Percentiles rank a stretch among this genome's conserved stretches.
phyloP scores from a whole-genome alignment of 2,888 invertebrate genomes.

The Ophraella communa region DNA sequence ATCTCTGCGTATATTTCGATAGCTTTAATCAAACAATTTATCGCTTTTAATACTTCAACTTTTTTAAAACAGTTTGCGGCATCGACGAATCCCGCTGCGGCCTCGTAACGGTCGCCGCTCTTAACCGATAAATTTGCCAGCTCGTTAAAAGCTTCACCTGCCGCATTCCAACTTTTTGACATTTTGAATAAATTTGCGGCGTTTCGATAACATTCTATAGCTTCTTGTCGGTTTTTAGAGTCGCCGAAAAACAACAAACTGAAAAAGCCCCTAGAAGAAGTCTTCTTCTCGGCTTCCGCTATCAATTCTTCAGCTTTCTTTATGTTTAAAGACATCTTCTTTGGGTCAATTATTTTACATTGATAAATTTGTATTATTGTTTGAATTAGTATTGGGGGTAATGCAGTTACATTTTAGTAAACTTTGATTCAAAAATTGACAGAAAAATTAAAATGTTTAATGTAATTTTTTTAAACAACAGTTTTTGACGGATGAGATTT shows the following conservation, averaged over 20 bases:
- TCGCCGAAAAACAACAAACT: constrained; percentile 93
- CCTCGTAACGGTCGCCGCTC: constrained; percentile 92
- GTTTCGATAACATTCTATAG: constrained; percentile 93
- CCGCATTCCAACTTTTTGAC: constrained; percentile 96
- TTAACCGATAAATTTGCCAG: constrained; percentile 89
- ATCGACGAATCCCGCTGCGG: constrained; percentile 94
- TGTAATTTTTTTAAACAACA: too few relatives aligned
- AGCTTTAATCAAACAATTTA: constrained; percentile 86
- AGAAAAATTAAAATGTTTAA: too few relatives aligned
- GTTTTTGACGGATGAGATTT: too few relatives aligned
- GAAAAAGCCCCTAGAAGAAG: constrained; percentile 90
- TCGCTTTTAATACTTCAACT: constrained; percentile 85
- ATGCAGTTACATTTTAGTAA: too few relatives aligned
- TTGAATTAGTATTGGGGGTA: not conserved
- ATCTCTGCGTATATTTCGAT: constrained; percentile 98
- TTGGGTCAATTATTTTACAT: not conserved
- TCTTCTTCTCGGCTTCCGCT: constrained; percentile 95
- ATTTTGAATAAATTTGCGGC: constrained; percentile 99
- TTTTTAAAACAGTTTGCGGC: constrained; percentile 98
- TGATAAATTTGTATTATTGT: not conserved
- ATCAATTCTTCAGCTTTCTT: constrained; percentile 92
- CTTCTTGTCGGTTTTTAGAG: constrained; percentile 88
- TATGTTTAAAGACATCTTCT: constrained; percentile 85
- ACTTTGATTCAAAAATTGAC: too few relatives aligned
- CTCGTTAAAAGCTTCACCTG: constrained; percentile 93